Base-by-base conservation (phyloP, 2,113 vertebrate genomes). In the Formicarius rufipectus region DNA sequence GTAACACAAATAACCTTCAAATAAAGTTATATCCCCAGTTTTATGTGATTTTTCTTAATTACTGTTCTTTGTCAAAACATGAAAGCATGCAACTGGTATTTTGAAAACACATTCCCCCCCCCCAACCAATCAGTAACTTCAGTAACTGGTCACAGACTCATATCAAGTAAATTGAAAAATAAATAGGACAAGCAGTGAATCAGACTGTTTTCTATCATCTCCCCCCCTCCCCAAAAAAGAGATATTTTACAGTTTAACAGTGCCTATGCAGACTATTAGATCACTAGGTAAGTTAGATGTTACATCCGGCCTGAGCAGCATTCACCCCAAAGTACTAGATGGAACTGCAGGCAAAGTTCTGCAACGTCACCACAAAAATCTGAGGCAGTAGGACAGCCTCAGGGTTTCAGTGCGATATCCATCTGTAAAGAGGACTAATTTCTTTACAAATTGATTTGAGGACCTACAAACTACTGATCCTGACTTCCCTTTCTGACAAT, bases 221-320 rank as follows among this genome's bases (percentile, higher is more conserved):
- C 7, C 3, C 3, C 9, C 17, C 28, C 7, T 4, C 3, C 9
- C 17, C 28, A 0, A 0, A 11, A 27, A 31, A 77, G 28, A 30
- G 3, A 3, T n/a, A 10, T 53, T 75, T 27, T 60, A 50, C 20
- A 67, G 12, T 58, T 24, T 39, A 69, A 35, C 22, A 40, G 45
- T 8, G 8, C 39, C 31, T 33, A 3, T 33, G 9, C 4, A 37
- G 50, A 52, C 20, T 42, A 25, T 64, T 19, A 76, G 7, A 68
- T 59, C 25, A 45, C 42, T 7, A 42, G 27, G 8, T 44, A 67
- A 90, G 15, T 45, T 81, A 40, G 16, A 7, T 40, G 49, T 27
- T 39, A 62, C 25, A 24, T 20, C 24, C n/a, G 28, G 12, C 23
- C 28, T 42, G 23, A 24, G 17, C 7, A 79, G 27, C 21, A 19